These are phyloP conservation scores for Cheilosia vulpina DNA, from an alignment of 2,888 invertebrate species.

Conservation along the genomic window DNA sequence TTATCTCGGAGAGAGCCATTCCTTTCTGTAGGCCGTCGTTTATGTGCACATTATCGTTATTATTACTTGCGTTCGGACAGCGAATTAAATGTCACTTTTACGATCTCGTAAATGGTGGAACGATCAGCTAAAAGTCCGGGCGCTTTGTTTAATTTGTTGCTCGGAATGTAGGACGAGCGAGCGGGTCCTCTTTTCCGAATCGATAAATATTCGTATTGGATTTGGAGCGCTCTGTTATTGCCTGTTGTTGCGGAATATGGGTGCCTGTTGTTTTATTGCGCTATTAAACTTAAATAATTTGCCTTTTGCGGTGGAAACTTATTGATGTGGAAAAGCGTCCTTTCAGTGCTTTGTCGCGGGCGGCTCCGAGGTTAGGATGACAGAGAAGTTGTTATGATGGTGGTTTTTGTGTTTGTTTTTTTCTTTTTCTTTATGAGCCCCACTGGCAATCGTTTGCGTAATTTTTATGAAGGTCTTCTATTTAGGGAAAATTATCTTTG, in stretches of 20 bases:
- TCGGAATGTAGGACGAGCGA: not conserved
- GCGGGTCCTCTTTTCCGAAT: not conserved
- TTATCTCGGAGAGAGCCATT: conserved; percentile 43
- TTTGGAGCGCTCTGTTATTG: conserved; percentile 1
- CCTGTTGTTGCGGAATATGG: conserved; percentile 12
- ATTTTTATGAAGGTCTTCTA: conserved; percentile 56
- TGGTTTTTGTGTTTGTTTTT: not conserved
- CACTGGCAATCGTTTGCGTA: conserved; percentile 57
- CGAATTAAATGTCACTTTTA: conserved; percentile 64
- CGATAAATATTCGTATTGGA: conserved; percentile 47
- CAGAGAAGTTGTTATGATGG: conserved; percentile 45
- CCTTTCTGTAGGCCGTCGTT: conserved; percentile 23
- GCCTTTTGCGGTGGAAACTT: conserved; percentile 61
- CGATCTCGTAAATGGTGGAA: conserved; percentile 66
- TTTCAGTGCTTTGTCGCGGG: conserved; percentile 5
- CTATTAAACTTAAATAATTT: conserved; percentile 73
- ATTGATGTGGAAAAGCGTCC: conserved; percentile 60
- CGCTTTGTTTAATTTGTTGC: conserved; percentile 46
- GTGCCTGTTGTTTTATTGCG: conserved; percentile 63
- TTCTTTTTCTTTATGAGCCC: conserved; percentile 37
- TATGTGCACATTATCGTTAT: conserved; percentile 65
- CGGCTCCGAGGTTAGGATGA: not conserved
- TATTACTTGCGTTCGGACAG: conserved; percentile 51
- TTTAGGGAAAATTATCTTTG: conserved; percentile 29
- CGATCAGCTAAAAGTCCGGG: conserved; percentile 42